Percentiles rank a stretch among this genome's conserved stretches.
phyloP scores from a whole-genome alignment of 2,888 invertebrate genomes.

The Synanthedon vespiformis region DNA sequence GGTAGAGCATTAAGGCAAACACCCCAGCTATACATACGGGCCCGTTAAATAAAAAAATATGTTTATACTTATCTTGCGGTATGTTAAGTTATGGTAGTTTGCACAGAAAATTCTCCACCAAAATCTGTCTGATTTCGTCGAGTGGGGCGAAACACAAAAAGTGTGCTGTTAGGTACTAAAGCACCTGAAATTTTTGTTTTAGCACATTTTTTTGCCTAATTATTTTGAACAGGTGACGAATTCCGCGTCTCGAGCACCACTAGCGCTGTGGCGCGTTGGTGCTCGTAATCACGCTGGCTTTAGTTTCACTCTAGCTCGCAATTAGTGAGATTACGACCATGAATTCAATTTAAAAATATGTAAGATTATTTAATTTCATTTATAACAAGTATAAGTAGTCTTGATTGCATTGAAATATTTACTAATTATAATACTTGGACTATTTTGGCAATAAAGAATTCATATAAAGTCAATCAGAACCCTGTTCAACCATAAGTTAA shows the following conservation, averaged over 20 bases:
- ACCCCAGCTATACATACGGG: no score
- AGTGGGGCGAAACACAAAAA: slow-evolving; percentile 51
- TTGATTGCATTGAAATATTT: no score
- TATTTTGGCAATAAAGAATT: no score
- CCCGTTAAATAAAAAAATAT: no score
- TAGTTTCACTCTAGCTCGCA: slow-evolving; percentile 53
- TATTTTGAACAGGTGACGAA: slow-evolving; percentile 71
- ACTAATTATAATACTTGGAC: no score
- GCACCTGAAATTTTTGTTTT: slow-evolving; percentile 63
- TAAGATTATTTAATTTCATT: no score
- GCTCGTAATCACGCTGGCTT: slow-evolving; percentile 39
- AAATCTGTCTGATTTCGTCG: slow-evolving; percentile 32
- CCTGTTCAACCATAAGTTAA: no score
- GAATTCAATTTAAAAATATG: slow-evolving; percentile 7
- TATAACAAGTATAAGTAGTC: no score
- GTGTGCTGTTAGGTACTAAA: slow-evolving; percentile 44
- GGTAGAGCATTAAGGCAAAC: no score
- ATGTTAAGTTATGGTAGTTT: slow-evolving; percentile 20
- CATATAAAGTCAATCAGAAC: no score
- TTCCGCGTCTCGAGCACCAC: slow-evolving; percentile 61
- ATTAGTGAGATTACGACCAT: slow-evolving; percentile 44
- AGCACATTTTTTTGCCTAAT: slow-evolving; percentile 69
- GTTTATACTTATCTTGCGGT: no score
- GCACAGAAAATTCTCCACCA: slow-evolving; percentile 32
- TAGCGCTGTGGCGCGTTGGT: slow-evolving; percentile 40